phyloP scores from a whole-genome alignment of 2,888 invertebrate genomes.

The Diarsia rubi region DNA sequence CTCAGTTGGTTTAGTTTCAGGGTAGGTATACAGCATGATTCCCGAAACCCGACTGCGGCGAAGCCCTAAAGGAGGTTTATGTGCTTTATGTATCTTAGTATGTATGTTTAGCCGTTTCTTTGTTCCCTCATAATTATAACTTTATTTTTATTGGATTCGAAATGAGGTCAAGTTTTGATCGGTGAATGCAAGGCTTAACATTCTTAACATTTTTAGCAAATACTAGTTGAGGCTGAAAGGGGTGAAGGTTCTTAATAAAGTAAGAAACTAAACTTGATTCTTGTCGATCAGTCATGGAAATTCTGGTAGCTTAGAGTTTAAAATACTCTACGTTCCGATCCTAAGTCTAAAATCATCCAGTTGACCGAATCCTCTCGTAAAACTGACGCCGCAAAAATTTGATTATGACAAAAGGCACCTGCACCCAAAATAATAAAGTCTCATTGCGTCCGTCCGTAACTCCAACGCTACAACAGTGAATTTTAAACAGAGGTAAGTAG shows the following conservation, averaged over 20 bases:
- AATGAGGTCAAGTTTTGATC: neutral
- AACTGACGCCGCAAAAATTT: constrained; percentile 1
- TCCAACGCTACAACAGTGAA: constrained; percentile 34
- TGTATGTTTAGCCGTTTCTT: too few relatives aligned
- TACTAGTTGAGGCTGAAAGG: too few relatives aligned
- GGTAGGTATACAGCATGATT: neutral
- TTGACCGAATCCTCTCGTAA: neutral
- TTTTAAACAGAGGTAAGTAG: constrained; percentile 58
- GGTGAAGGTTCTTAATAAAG: neutral
- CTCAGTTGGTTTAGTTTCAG: neutral
- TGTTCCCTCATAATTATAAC: too few relatives aligned
- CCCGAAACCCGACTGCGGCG: too few relatives aligned
- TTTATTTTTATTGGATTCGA: neutral
- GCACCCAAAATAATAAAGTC: constrained; percentile 20
- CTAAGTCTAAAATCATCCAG: too few relatives aligned
- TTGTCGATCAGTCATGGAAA: neutral
- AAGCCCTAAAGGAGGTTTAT: too few relatives aligned
- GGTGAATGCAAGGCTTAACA: neutral
- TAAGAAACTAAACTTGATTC: neutral
- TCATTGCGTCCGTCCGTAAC: constrained; percentile 8
- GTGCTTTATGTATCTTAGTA: too few relatives aligned
- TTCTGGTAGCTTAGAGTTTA: neutral
- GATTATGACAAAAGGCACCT: constrained; percentile 4
- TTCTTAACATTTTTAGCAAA: neutral
- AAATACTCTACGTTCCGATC: neutral